A percentile compares a stretch with the other conserved stretches of the same genome.
These are phyloP conservation scores for Zygogramma bicolorata DNA, from an alignment of 2,888 invertebrate species.

Conservation along the genomic window DNA sequence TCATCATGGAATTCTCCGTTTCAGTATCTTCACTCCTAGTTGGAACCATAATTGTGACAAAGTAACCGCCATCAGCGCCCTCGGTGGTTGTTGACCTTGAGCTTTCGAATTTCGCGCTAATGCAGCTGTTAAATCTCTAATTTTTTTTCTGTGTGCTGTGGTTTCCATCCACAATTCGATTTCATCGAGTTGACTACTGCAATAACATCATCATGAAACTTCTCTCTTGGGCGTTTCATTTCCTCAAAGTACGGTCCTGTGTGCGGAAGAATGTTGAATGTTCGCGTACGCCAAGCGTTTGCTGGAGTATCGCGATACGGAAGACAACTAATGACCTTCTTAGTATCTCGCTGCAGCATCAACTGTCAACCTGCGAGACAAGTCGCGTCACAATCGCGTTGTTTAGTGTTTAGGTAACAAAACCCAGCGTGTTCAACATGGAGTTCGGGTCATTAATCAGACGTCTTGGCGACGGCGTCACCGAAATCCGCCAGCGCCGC, in stretches of 20 bases:
- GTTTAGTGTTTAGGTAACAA: constrained; percentile 64
- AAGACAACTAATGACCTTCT: constrained; percentile 54
- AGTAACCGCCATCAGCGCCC: too few relatives aligned
- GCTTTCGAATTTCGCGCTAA: too few relatives aligned
- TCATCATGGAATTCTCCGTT: too few relatives aligned
- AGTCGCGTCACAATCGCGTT: constrained; percentile 59
- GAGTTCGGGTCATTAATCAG: constrained; percentile 66
- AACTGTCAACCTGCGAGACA: constrained; percentile 55
- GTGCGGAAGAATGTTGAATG: constrained; percentile 25
- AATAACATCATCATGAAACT: too few relatives aligned
- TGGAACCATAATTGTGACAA: too few relatives aligned
- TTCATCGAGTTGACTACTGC: too few relatives aligned
- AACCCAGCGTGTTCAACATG: constrained; percentile 63
- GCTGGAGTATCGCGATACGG: constrained; percentile 35
- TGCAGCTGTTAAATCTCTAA: too few relatives aligned
- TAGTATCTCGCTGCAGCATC: constrained; percentile 54
- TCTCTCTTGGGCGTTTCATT: neutral
- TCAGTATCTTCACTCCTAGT: too few relatives aligned
- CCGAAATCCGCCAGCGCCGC: constrained; percentile 43
- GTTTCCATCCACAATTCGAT: too few relatives aligned
- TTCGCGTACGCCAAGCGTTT: constrained; percentile 23
- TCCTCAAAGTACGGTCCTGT: neutral
- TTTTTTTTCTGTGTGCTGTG: too few relatives aligned
- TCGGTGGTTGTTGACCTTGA: too few relatives aligned
- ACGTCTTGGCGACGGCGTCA: constrained; percentile 52